Percentiles rank a stretch among this genome's conserved stretches.
These are phyloP conservation scores for Platysternon megacephalum DNA, from an alignment of 2,113 vertebrate genomes.

Conservation along the genomic window DNA sequence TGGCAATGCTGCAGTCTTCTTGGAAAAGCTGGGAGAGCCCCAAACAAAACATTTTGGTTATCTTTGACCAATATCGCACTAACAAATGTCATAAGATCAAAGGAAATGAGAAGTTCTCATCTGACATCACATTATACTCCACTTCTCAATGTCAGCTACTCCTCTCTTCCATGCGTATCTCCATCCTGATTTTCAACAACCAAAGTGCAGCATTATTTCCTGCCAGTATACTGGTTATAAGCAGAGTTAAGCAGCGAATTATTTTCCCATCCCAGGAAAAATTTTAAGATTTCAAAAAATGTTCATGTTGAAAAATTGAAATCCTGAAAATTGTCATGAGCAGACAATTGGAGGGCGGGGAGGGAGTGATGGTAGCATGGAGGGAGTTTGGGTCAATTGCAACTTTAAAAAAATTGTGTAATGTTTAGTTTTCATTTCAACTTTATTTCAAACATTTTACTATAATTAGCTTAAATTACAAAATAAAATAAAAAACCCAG, in stretches of 20 bases:
- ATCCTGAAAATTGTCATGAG: not conserved
- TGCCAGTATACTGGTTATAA: not conserved
- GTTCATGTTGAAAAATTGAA: not conserved
- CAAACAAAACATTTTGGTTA: not conserved
- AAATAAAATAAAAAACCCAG: too few relatives aligned
- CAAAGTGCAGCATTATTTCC: not conserved
- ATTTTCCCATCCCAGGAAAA: too few relatives aligned
- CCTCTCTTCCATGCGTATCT: not conserved
- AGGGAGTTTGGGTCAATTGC: too few relatives aligned
- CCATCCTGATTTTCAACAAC: not conserved
- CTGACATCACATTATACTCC: not conserved
- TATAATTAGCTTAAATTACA: too few relatives aligned
- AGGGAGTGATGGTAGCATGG: too few relatives aligned
- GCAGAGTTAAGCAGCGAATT: not conserved
- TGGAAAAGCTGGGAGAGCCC: not conserved
- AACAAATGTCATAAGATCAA: not conserved
- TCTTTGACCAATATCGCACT: not conserved
- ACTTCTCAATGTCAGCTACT: not conserved
- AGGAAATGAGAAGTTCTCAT: not conserved
- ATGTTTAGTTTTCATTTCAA: too few relatives aligned
- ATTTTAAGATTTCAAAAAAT: not conserved
- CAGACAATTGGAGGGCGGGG: too few relatives aligned
- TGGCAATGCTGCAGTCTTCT: not conserved
- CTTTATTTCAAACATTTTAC: too few relatives aligned
- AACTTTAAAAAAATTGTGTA: too few relatives aligned